A percentile compares a stretch with the other conserved stretches of the same genome.
phyloP scores from a whole-genome alignment of 2,113 vertebrate species.

The Syngnathus scovelli region DNA sequence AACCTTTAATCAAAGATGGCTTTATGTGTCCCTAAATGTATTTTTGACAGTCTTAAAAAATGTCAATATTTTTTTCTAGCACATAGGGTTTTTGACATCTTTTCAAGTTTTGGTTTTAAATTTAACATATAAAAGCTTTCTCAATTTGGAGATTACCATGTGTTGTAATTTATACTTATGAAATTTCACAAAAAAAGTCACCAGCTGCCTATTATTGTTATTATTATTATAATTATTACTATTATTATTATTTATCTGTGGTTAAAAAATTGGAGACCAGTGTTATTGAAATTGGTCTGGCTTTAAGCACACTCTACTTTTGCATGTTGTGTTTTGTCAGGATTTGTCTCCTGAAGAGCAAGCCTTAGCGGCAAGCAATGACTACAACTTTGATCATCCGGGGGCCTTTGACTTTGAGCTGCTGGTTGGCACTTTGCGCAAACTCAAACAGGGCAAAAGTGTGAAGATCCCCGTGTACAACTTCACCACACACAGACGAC shows the following conservation, averaged over 20 bases:
- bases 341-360: conserved; percentile 86
- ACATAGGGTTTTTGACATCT: too few species aligned
- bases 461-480: conserved; percentile 94
- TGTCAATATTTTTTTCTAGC: too few species aligned
- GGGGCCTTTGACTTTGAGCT: conserved; percentile 82
- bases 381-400: conserved; percentile 95
- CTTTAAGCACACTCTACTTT: not conserved
- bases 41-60: too few species aligned
- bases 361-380: conserved; percentile 79
- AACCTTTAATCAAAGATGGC: conserved; percentile 33
- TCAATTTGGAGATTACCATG: too few species aligned
- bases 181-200: too few species aligned
- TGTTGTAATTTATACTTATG: too few species aligned
- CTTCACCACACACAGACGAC: conserved; percentile 87
- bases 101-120: too few species aligned
- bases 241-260: too few species aligned
- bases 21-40: too few species aligned
- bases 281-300: not conserved
- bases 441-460: conserved; percentile 91
- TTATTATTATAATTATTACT: too few species aligned
- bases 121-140: too few species aligned
- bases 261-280: too few species aligned
- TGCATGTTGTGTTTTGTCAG: conserved; percentile 51
- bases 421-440: conserved; percentile 84
- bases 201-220: not conserved